A percentile compares a stretch with the other conserved stretches of the same genome.
Conservation (phyloP, 1,140 invertebrate genomes). For the Ditylenchus dipsaci region DNA sequence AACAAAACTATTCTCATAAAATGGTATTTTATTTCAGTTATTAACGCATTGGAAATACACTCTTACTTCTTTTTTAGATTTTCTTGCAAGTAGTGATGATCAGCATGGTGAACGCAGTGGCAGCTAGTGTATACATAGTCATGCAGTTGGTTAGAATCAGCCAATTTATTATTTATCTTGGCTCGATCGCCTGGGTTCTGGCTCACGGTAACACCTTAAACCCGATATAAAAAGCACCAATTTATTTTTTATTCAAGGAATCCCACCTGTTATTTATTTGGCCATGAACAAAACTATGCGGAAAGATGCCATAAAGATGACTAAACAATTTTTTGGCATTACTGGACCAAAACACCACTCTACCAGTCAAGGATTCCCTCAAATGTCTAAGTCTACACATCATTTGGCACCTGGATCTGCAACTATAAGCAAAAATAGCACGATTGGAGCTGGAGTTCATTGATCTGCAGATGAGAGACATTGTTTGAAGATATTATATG, state of each 20-base stretch:
- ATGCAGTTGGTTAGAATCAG: slow-evolving; percentile 28
- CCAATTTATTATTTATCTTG: slow-evolving; percentile 23
- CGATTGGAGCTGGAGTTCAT: neutral
- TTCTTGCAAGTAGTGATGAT: slow-evolving; percentile 28
- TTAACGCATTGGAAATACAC: neutral
- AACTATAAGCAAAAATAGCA: neutral
- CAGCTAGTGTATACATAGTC: slow-evolving; percentile 24
- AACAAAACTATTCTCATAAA: slow-evolving; percentile 6
- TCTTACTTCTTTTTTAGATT: slow-evolving; percentile 4
- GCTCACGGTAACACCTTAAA: slow-evolving; percentile 28
- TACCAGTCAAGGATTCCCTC: neutral
- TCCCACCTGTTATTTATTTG: slow-evolving; percentile 4
- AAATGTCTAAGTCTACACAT: neutral
- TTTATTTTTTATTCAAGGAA: neutral
- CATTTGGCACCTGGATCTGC: no score
- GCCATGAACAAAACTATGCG: slow-evolving; percentile 1
- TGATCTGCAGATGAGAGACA: no score
- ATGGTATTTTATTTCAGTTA: no score
- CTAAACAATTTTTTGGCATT: neutral
- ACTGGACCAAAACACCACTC: neutral
- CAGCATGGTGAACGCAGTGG: slow-evolving; percentile 23
- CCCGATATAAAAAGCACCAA: neutral
- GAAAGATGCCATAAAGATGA: neutral
- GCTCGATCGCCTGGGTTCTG: slow-evolving; percentile 20
- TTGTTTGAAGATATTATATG: no score